phyloP scores from a whole-genome alignment of 2,797 vertebrate genomes.

The Telmatherina bonti region DNA sequence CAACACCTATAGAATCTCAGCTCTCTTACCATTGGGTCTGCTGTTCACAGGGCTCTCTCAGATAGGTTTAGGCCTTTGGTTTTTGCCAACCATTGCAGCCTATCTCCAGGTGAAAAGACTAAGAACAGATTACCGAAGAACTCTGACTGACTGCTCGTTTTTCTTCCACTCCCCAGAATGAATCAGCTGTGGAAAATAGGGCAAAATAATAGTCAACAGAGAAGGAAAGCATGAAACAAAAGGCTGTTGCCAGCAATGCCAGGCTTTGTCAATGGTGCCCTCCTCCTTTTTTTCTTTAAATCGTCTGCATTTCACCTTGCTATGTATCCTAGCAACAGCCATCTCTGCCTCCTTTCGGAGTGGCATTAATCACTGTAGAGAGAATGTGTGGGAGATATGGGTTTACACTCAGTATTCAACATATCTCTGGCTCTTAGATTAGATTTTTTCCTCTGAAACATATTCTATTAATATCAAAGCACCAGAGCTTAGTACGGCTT shows the following conservation, averaged over 20 bases:
- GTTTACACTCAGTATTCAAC: constrained; percentile 57
- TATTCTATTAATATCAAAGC: constrained; percentile 36
- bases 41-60: constrained; percentile 84
- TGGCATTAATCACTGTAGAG: constrained; percentile 83
- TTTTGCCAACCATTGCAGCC: constrained; percentile 84
- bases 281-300: constrained; percentile 75
- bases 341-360: constrained; percentile 82
- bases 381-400: constrained; percentile 80
- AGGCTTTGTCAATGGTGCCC: constrained; percentile 61
- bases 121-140: constrained; percentile 39
- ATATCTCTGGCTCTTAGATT: constrained; percentile 64
- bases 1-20: constrained; percentile 27
- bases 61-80: constrained; percentile 83
- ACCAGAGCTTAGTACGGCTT: constrained; percentile 21
- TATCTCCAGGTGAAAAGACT: constrained; percentile 61
- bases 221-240: constrained; percentile 54
- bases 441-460: constrained; percentile 16
- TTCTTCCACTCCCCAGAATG: constrained; percentile 26
- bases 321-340: constrained; percentile 88
- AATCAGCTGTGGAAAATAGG: constrained; percentile 34
- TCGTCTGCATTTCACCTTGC: constrained; percentile 83
- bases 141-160: constrained; percentile 28
- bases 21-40: constrained; percentile 89
- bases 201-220: constrained; percentile 25
- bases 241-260: constrained; percentile 49